phyloP scores from a whole-genome alignment of 2,797 vertebrate genomes.

The Myoxocephalus aenaeus region DNA sequence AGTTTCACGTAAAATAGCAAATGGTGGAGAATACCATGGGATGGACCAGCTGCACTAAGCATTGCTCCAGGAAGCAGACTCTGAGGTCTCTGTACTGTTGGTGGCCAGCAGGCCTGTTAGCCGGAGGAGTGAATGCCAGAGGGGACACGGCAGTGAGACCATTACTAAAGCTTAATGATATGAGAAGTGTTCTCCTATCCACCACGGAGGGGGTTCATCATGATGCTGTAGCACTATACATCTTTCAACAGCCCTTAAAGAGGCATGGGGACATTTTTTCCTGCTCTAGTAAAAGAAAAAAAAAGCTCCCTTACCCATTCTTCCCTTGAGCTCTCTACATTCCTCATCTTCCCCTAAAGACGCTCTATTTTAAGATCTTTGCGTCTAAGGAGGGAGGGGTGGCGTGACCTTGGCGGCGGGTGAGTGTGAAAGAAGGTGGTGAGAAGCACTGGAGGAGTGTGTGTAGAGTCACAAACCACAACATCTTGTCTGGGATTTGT shows the following conservation, averaged over 20 bases:
- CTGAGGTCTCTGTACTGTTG: not conserved
- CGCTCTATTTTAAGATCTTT: conserved; percentile 68
- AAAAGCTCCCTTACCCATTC: conserved; percentile 23
- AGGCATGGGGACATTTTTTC: conserved; percentile 66
- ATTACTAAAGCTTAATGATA: conserved; percentile 84
- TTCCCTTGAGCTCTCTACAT: conserved; percentile 64
- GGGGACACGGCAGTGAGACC: conserved; percentile 63
- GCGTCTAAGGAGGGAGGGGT: conserved; percentile 22
- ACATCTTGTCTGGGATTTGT: conserved; percentile 57
- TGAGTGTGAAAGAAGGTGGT: conserved; percentile 39
- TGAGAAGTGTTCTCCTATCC: conserved; percentile 76
- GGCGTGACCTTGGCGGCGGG: conserved; percentile 55
- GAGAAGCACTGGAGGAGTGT: conserved; percentile 25
- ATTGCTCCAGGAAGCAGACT: not conserved
- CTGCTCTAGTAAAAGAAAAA: conserved; percentile 55
- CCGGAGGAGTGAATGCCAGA: conserved; percentile 65
- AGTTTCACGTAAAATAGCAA: conserved; percentile 1
- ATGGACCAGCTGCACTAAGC: not conserved
- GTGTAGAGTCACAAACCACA: conserved; percentile 51
- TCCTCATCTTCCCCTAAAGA: conserved; percentile 69
- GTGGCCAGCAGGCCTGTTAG: conserved; percentile 61
- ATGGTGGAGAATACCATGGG: not conserved
- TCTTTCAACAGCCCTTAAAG: conserved; percentile 72
- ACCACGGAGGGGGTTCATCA: conserved; percentile 72
- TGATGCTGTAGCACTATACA: conserved; percentile 66